phyloP scores from a whole-genome alignment of 2,888 invertebrate genomes.

The Drosophila rellima region DNA sequence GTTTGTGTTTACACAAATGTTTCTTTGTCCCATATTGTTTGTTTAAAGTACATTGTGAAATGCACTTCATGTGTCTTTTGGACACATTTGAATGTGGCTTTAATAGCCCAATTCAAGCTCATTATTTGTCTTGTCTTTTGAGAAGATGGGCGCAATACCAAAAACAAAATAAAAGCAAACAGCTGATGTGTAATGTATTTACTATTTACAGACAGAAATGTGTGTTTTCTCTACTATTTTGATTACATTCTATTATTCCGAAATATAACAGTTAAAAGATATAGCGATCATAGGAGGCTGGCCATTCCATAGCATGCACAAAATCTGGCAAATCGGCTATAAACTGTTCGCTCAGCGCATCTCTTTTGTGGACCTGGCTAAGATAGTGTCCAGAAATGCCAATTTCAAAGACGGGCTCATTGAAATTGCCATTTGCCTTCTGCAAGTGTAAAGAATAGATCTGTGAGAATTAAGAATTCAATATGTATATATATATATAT shows the following conservation, averaged over 20 bases:
- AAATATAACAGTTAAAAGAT: constrained; percentile 64
- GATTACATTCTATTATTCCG: constrained; percentile 5
- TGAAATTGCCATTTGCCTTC: constrained; percentile 60
- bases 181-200: constrained; percentile 5
- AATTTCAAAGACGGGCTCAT: constrained; percentile 83
- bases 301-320: constrained; percentile 86
- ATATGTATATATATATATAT: too few species aligned
- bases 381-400: constrained; percentile 86
- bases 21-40: constrained; percentile 31
- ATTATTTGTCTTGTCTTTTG: constrained; percentile 19
- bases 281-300: constrained; percentile 86
- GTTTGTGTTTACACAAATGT: constrained; percentile 61
- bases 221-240: neutral
- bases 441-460: constrained; percentile 28
- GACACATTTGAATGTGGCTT: neutral
- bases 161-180: neutral
- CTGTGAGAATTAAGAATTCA: neutral
- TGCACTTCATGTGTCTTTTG: constrained; percentile 13
- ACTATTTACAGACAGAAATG: neutral
- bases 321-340: constrained; percentile 87
- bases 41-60: constrained; percentile 48
- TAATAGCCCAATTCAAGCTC: constrained; percentile 27
- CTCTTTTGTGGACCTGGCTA: constrained; percentile 85
- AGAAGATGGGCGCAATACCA: constrained; percentile 13
- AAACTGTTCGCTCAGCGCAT: constrained; percentile 85